Evolutionary conservation across 2,113 vertebrate genomes (phyloP), one percentile per base, ranked within the genome.

Genomic region (Sapajus apella): DNA sequence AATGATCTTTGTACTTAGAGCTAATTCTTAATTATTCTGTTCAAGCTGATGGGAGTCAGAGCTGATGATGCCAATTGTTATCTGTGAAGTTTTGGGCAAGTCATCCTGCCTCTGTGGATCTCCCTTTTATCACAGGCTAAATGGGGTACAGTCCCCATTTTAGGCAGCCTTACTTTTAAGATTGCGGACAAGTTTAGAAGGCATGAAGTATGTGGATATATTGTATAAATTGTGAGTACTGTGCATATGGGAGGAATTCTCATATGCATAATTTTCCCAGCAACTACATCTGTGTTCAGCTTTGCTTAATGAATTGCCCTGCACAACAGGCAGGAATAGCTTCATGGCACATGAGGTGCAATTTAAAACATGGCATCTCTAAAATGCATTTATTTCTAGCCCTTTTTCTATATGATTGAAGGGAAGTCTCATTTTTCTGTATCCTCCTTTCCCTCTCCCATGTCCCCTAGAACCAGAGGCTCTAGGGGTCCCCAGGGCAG

Each of bases 11-110:
- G 32, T 4, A 13, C 6, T 43, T 37, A 73, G n/a, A 56, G 20
- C 32, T 18, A 35, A 16, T 6, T 8, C 56, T 8, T 20, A 66
- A 6, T 82, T 37, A 5, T 21, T 25, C 58, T 56, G 9, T 8
- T 11, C 6, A 45, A 35, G 25, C 6, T 10, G 35, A 4, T 20
- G 21, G 32, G 20, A 55, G 90, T 83, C 14, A 23, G 20, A 12
- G 0, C 23, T 0, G 0, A 27, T 0, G 12, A 8, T 10, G 5
- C 25, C 21, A 3, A 1, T 1, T 5, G 17, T 10, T 7, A 2
- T 12, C 37, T 3, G 2, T 32, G 20, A 16, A 8, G 47, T 4
- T 55, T 23, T 3, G 2, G 6, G 18, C 12, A 7, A 1, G 73
- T 13, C 4, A 0, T 3, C 37, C 25, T 23, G 35, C n/a, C 25